Percentiles rank a stretch among this genome's conserved stretches.
phyloP scores from a whole-genome alignment of 2,113 vertebrate species.

The Ginglymostoma cirratum region DNA sequence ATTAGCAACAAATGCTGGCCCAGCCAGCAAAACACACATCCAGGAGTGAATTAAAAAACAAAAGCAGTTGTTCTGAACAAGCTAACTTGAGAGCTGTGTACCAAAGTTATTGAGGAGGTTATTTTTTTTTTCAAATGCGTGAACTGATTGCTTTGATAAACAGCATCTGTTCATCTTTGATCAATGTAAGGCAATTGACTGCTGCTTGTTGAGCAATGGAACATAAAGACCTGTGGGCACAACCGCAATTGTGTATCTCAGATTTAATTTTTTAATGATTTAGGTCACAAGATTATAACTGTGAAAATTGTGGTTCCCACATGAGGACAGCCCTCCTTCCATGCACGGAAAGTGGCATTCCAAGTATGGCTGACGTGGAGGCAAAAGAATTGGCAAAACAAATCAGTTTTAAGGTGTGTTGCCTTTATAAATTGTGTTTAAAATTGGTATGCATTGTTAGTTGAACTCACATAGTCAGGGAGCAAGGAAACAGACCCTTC shows the following conservation, averaged over 20 bases:
- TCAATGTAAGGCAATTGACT: neutral
- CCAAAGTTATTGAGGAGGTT: neutral
- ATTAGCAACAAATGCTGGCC: too few relatives aligned
- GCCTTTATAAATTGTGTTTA: neutral
- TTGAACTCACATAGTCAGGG: neutral
- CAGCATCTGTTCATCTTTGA: neutral
- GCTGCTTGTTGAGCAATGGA: neutral
- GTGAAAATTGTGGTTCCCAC: constrained; percentile 75
- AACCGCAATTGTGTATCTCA: neutral
- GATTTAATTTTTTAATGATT: constrained; percentile 29
- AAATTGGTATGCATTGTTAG: neutral
- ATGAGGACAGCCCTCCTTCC: constrained; percentile 78
- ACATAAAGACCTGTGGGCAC: neutral
- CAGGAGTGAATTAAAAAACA: too few relatives aligned
- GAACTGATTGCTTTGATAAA: neutral
- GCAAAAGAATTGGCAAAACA: constrained; percentile 85
- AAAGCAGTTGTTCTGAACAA: neutral
- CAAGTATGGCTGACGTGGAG: constrained; percentile 71
- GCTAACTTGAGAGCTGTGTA: neutral
- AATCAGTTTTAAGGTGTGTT: constrained; percentile 88
- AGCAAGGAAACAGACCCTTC: too few relatives aligned
- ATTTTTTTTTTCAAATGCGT: neutral
- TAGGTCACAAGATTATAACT: constrained; percentile 93
- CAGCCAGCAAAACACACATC: too few relatives aligned
- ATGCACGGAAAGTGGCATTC: constrained; percentile 69